Conservation (phyloP, 1,140 invertebrate genomes). For the Atopsyche davidsoni region DNA sequence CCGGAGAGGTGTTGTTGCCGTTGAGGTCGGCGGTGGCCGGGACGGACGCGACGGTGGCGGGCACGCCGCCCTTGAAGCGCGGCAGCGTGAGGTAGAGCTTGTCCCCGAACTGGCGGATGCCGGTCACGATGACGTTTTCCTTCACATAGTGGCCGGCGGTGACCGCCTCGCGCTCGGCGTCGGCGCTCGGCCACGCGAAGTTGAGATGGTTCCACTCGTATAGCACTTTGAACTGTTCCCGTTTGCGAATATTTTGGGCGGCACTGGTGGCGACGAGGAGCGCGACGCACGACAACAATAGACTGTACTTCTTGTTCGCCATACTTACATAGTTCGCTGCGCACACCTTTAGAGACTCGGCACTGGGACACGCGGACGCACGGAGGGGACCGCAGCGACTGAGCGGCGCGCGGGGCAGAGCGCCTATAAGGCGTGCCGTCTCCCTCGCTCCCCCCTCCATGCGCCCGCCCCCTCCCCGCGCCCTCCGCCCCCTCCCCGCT, state of each 20-base stretch:
- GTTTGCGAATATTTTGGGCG: conserved; percentile 32
- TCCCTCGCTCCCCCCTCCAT: too few relatives aligned
- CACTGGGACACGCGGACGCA: too few relatives aligned
- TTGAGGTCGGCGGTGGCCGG: conserved; percentile 42
- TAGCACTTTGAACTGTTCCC: conserved; percentile 46
- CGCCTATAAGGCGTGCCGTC: too few relatives aligned
- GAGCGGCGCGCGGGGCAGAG: not conserved
- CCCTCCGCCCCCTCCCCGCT: too few relatives aligned
- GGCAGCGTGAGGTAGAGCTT: conserved; percentile 59
- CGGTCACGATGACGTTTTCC: conserved; percentile 56
- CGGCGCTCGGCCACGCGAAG: conserved; percentile 42
- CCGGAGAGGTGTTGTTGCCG: conserved; percentile 50
- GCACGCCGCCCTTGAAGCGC: conserved; percentile 58
- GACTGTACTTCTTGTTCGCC: not conserved
- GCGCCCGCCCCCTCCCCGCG: too few relatives aligned
- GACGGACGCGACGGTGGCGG: conserved; percentile 59
- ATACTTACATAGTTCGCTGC: conserved; percentile 9
- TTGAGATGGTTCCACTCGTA: conserved; percentile 49
- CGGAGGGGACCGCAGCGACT: too few relatives aligned
- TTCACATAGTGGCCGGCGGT: conserved; percentile 50
- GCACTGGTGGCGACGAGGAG: conserved; percentile 13
- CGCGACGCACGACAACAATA: not conserved
- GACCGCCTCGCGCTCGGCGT: conserved; percentile 40
- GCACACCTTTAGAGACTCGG: not conserved
- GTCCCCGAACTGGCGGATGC: conserved; percentile 57